phyloP scores from a whole-genome alignment of 2,797 vertebrate genomes.

The Arrhamphus sclerolepis region DNA sequence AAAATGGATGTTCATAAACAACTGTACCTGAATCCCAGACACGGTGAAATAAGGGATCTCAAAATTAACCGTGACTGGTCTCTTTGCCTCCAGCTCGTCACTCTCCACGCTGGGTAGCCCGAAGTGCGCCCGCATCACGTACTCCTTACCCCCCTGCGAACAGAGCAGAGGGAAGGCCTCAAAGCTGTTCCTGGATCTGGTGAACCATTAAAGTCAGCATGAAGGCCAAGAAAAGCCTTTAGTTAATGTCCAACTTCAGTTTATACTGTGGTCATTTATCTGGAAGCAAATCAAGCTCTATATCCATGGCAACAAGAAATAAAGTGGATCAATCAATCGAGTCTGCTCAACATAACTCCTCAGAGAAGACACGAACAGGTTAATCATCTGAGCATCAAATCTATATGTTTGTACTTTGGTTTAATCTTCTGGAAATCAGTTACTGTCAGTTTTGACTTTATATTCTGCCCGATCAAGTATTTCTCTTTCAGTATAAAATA shows the following conservation, averaged over 20 bases:
- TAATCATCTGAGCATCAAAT: constrained; percentile 19
- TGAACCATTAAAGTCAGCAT: constrained; percentile 15
- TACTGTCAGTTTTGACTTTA: constrained; percentile 3
- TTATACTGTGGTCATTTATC: too few species aligned
- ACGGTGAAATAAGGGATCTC: constrained; percentile 88
- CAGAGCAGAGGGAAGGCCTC: constrained; percentile 5
- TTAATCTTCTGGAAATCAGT: constrained; percentile 25
- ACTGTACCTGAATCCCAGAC: constrained; percentile 84
- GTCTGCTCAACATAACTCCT: constrained; percentile 1
- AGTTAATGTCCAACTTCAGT: too few species aligned
- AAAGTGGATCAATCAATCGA: constrained; percentile 4
- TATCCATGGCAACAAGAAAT: constrained; percentile 4
- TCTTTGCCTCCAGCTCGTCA: constrained; percentile 79
- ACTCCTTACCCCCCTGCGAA: constrained; percentile 84
- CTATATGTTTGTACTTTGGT: constrained; percentile 12
- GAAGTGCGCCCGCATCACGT: constrained; percentile 85
- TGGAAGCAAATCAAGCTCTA: neutral
- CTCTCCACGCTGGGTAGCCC: constrained; percentile 84
- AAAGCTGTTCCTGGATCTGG: constrained; percentile 3
- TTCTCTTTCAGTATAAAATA: constrained; percentile 2
- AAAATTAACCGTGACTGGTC: constrained; percentile 85
- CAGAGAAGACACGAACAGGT: constrained; percentile 29
- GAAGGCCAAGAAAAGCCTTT: neutral
- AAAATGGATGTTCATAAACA: neutral
- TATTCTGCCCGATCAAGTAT: neutral